These are phyloP conservation scores for Heliconius ismenius DNA, from an alignment of 2,888 invertebrate species.

Conservation along the genomic window DNA sequence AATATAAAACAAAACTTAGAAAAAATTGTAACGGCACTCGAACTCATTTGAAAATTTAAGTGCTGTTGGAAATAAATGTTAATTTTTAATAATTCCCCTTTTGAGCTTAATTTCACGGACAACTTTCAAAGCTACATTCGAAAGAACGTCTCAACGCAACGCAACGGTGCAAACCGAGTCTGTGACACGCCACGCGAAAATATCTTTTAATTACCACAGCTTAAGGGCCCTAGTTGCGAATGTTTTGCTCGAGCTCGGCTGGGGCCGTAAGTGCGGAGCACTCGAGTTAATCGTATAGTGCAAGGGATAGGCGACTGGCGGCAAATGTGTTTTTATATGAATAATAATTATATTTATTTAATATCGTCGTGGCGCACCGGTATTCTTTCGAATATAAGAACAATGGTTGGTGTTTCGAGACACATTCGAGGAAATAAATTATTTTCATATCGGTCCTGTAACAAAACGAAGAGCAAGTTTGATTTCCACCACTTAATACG, in stretches of 20 bases:
- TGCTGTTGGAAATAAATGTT: constrained; percentile 44
- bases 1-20: constrained; percentile 5
- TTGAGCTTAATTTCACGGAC: constrained; percentile 67
- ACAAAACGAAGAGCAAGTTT: no score
- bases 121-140: constrained; percentile 66
- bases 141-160: constrained; percentile 59
- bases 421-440: no score
- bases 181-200: constrained; percentile 73
- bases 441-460: no score
- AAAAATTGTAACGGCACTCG: constrained; percentile 20
- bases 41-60: constrained; percentile 37
- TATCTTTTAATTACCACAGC: constrained; percentile 71
- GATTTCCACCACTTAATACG: no score
- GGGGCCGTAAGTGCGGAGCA: constrained; percentile 59
- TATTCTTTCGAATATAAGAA: no score
- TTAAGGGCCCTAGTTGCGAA: constrained; percentile 71
- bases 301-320: constrained; percentile 40
- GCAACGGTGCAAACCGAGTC: constrained; percentile 60
- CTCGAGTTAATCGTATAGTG: constrained; percentile 58
- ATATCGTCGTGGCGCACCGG: no score
- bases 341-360: no score
- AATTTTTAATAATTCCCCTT: constrained; percentile 62
- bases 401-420: no score
- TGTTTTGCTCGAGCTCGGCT: constrained; percentile 58
- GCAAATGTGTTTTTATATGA: background rate